Evolutionary conservation across 2,113 vertebrate species (phyloP), one percentile per base, ranked within the genome.

Genomic region (Neotragus moschatus): DNA sequence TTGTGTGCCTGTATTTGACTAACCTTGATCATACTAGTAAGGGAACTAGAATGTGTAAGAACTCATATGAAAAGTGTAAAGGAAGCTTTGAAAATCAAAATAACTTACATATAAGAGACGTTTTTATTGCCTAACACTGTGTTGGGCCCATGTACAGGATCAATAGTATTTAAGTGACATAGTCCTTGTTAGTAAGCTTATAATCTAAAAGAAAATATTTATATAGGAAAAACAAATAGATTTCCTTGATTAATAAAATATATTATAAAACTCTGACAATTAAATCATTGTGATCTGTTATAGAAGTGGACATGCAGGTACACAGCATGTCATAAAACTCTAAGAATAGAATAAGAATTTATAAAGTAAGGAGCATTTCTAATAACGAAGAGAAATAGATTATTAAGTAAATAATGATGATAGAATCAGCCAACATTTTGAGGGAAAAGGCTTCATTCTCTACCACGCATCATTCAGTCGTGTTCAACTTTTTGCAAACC

Each of bases 51-150:
- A 89, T 88, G 7, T 84, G 21, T 5, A 97, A 60, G 30, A 90
- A 88, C 16, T 91, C 21, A 39, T 23, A 79, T 53, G n/a, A 81
- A 96, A 86, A 91, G 16, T 51, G 55, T 51, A 91, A 89, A 96
- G 87, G 75, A 94, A 84, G 39, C 61, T 84, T 86, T 96, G 70
- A 89, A 96, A 91, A 26, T n/a, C 30, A 93, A 82, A 93, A 30
- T 81, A 28, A 30, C 77, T 4, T 89, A 75, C 15, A 33, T 43
- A 43, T 49, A 55, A 94, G 93, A 73, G 16, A 2, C 39, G 55
- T 82, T 84, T 91, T 84, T 89, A 75, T 82, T 95, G 51, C 33
- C 26, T 87, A 87, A 84, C 23, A 80, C 86, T 84, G n/a, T 84
- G 30, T 61, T 88, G 21, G 39, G 11, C 43, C 36, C 45, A 77